Conservation (phyloP, 2,888 invertebrate genomes). For the Timema cristinae region DNA sequence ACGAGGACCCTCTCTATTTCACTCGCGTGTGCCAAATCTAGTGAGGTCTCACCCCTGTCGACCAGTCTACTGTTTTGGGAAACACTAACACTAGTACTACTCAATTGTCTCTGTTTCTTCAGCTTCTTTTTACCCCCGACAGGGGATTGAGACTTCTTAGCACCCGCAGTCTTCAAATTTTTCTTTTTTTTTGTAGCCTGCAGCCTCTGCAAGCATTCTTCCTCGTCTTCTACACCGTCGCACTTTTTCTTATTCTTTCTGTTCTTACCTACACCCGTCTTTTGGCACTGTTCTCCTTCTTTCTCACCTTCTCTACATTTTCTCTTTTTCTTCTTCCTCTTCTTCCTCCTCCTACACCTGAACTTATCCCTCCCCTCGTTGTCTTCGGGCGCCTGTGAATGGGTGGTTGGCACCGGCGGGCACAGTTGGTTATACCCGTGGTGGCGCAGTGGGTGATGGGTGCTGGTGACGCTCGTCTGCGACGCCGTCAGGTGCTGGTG, state of each 20-base stretch:
- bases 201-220: constrained; percentile 28
- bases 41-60: neutral
- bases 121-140: constrained; percentile 12
- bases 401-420: constrained; percentile 25
- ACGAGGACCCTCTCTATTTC: too few relatives aligned
- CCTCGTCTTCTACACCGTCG: constrained; percentile 45
- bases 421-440: constrained; percentile 31
- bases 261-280: constrained; percentile 37
- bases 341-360: constrained; percentile 50
- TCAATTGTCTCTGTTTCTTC: constrained; percentile 1
- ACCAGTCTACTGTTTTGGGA: constrained; percentile 5
- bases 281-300: constrained; percentile 49
- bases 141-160: constrained; percentile 9
- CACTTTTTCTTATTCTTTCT: constrained; percentile 42
- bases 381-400: neutral
- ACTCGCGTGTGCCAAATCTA: neutral
- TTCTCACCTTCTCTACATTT: constrained; percentile 40
- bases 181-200: constrained; percentile 24
- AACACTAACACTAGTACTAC: neutral
- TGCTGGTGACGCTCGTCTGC: neutral
- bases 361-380: constrained; percentile 42
- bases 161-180: constrained; percentile 8
- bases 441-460: constrained; percentile 28
- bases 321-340: constrained; percentile 44
- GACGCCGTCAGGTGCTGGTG: neutral